These are phyloP conservation scores for Upupa epops DNA, from an alignment of 2,113 vertebrate genomes.

Conservation along the genomic window DNA sequence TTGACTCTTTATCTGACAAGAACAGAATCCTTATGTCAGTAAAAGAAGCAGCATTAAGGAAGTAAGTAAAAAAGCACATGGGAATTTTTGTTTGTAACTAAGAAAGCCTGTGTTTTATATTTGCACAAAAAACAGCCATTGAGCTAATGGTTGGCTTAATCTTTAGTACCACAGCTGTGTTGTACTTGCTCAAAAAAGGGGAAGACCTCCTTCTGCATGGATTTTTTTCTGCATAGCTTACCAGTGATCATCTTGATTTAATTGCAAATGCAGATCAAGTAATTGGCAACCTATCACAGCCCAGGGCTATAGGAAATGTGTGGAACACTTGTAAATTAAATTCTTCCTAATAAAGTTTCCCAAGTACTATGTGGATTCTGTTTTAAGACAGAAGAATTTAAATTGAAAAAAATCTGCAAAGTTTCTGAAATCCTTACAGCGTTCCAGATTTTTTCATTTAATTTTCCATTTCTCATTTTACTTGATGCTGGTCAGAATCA, in stretches of 20 bases:
- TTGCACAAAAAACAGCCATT: neutral
- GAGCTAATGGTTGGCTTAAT: neutral
- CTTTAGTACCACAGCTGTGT: neutral
- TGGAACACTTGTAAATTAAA: neutral
- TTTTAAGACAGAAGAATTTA: neutral
- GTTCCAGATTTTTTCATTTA: neutral
- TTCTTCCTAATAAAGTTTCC: slow-evolving; percentile 29
- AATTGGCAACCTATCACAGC: neutral
- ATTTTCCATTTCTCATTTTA: neutral
- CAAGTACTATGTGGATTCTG: neutral
- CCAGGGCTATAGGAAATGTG: neutral
- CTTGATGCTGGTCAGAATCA: neutral
- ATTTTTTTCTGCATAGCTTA: neutral
- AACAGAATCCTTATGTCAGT: slow-evolving; percentile 16
- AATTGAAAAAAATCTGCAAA: neutral
- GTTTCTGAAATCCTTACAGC: neutral
- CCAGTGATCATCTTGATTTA: slow-evolving; percentile 10
- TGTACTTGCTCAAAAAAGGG: neutral
- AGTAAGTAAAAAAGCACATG: neutral
- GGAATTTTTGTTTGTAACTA: neutral
- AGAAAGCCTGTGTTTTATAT: neutral
- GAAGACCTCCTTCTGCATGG: neutral
- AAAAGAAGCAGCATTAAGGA: neutral
- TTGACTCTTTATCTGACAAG: slow-evolving; percentile 57
- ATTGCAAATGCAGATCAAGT: slow-evolving; percentile 8